Conservation (phyloP, 2,113 vertebrate genomes). For the Epinephelus fuscoguttatus region DNA sequence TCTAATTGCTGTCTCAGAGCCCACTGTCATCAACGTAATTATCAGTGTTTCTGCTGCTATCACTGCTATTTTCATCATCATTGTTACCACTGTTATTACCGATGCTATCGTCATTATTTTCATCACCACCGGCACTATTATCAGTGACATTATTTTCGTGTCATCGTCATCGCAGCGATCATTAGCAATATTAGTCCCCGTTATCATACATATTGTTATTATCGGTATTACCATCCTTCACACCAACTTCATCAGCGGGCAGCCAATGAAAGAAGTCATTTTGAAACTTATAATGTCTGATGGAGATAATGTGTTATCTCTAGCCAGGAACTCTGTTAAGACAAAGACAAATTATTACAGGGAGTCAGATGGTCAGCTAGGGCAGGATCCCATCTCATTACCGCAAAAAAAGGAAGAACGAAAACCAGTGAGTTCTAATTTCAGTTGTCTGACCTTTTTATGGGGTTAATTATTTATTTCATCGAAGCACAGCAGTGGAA, state of each 20-base stretch:
- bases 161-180: slow-evolving; percentile 45
- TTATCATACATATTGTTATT: slow-evolving; percentile 62
- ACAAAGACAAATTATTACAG: slow-evolving; percentile 64
- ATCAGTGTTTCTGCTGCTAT: slow-evolving; percentile 62
- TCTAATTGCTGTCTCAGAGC: slow-evolving; percentile 72
- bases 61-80: slow-evolving; percentile 61
- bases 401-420: slow-evolving; percentile 36
- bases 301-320: slow-evolving; percentile 69
- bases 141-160: slow-evolving; percentile 49
- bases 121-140: slow-evolving; percentile 37
- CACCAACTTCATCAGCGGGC: slow-evolving; percentile 44
- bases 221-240: slow-evolving; percentile 64
- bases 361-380: slow-evolving; percentile 54
- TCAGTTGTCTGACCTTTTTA: slow-evolving; percentile 78
- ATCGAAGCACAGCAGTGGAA: slow-evolving; percentile 71
- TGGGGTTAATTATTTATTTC: slow-evolving; percentile 84
- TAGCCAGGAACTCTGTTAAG: slow-evolving; percentile 45
- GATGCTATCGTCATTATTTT: slow-evolving; percentile 65
- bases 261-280: slow-evolving; percentile 46
- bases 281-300: slow-evolving; percentile 52
- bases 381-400: slow-evolving; percentile 64
- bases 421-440: slow-evolving; percentile 74
- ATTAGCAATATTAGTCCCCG: slow-evolving; percentile 67
- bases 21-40: slow-evolving; percentile 72
- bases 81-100: slow-evolving; percentile 63